Evolutionary conservation across 2,888 invertebrate genomes (phyloP).

Genomic region (Escarpia spicata): DNA sequence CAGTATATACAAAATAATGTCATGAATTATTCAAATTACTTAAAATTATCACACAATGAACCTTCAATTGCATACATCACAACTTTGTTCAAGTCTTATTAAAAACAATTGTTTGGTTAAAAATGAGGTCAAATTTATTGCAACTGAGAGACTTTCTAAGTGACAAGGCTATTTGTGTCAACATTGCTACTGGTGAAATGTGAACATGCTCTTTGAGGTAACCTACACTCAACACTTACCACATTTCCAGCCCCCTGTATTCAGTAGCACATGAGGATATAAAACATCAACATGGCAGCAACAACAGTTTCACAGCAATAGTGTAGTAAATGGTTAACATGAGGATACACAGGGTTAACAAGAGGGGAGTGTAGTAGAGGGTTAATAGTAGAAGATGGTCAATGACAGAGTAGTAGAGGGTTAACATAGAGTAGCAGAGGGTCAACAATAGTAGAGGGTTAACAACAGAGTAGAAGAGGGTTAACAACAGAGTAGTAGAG

Average conservation of each 20-base stretch:
- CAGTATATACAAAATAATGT: neutral
- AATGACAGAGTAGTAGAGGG: too few relatives aligned
- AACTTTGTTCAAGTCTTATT: too few relatives aligned
- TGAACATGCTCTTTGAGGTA: neutral
- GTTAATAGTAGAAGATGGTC: too few relatives aligned
- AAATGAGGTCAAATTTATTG: neutral
- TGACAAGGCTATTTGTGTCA: neutral
- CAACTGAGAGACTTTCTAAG: neutral
- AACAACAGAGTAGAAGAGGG: too few relatives aligned
- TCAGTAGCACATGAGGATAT: neutral
- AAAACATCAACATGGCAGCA: neutral
- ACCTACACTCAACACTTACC: neutral
- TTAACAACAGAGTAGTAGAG: too few relatives aligned
- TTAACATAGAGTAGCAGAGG: too few relatives aligned
- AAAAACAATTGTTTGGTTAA: too few relatives aligned
- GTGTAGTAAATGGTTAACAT: too few relatives aligned
- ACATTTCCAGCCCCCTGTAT: neutral
- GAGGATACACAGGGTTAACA: too few relatives aligned
- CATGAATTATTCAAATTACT: neutral
- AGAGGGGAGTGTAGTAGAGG: too few relatives aligned
- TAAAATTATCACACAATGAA: neutral
- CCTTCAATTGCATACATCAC: neutral
- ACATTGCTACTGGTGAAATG: neutral
- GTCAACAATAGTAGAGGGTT: too few relatives aligned
- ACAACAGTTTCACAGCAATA: too few relatives aligned